Evolutionary conservation across 2,797 vertebrate genomes (phyloP).

Genomic region (Clarias laeviceps): DNA sequence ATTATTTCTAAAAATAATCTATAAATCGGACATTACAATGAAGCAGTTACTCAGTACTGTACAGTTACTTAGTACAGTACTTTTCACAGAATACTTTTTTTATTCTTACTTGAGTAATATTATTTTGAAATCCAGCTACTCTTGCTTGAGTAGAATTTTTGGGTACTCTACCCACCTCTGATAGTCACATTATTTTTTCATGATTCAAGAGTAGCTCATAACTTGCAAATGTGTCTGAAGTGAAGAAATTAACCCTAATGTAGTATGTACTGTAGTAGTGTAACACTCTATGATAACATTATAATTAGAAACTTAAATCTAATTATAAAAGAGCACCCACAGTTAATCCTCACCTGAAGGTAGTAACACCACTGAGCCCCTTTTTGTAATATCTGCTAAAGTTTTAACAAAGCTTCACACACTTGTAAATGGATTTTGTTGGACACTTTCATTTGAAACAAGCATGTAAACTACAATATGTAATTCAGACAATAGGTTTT

Average conservation of each 20-base stretch:
- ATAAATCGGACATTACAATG: too few species aligned
- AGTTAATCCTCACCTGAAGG: background rate
- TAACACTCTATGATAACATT: background rate
- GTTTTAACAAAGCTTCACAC: background rate
- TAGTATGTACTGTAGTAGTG: background rate
- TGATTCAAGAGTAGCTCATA: background rate
- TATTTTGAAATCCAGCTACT: too few species aligned
- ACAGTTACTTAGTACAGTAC: too few species aligned
- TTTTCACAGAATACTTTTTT: too few species aligned
- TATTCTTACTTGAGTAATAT: too few species aligned
- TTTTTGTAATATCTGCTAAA: background rate
- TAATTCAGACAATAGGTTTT: background rate
- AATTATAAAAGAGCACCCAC: background rate
- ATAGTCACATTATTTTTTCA: background rate
- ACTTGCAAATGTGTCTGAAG: background rate
- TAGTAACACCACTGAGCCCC: background rate
- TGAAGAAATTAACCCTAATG: background rate
- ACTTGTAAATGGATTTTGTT: background rate
- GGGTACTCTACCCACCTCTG: too few species aligned
- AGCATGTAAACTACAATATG: background rate
- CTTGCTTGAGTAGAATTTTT: too few species aligned
- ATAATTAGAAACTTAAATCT: background rate
- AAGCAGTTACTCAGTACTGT: too few species aligned
- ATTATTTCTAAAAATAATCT: too few species aligned
- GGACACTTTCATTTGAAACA: background rate